These are phyloP conservation scores for Donacobius atricapilla DNA, from an alignment of 2,113 vertebrate genomes.

Conservation along the genomic window DNA sequence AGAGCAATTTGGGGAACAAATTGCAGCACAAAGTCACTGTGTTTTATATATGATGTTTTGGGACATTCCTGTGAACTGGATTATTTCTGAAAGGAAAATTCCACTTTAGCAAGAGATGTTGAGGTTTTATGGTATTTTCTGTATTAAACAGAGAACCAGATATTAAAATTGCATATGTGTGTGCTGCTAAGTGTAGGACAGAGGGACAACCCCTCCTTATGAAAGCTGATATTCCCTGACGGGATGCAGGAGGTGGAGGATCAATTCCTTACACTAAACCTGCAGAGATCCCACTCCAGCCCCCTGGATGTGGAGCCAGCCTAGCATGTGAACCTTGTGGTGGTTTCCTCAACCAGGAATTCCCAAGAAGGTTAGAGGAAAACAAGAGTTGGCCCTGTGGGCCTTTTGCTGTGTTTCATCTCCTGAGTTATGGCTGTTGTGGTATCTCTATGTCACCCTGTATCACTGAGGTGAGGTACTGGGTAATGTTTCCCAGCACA, in stretches of 20 bases:
- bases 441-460: fast-evolving
- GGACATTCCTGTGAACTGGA: fast-evolving
- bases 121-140: background rate
- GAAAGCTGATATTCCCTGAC: background rate
- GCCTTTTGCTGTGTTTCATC: background rate
- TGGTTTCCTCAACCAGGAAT: background rate
- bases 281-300: background rate
- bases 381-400: background rate
- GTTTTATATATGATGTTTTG: background rate
- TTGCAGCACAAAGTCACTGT: background rate
- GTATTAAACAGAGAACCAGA: background rate
- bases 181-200: background rate
- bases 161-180: background rate
- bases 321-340: fast-evolving
- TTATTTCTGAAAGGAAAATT: background rate
- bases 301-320: background rate
- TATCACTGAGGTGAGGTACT: background rate
- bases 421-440: background rate
- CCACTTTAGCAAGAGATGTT: background rate
- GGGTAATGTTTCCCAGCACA: background rate
- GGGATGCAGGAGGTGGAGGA: background rate
- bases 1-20: background rate
- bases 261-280: background rate
- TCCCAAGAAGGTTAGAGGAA: background rate
- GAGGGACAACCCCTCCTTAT: background rate